Conservation (phyloP, 64 coral and sea anemone genomes). For the Actinia equina region DNA sequence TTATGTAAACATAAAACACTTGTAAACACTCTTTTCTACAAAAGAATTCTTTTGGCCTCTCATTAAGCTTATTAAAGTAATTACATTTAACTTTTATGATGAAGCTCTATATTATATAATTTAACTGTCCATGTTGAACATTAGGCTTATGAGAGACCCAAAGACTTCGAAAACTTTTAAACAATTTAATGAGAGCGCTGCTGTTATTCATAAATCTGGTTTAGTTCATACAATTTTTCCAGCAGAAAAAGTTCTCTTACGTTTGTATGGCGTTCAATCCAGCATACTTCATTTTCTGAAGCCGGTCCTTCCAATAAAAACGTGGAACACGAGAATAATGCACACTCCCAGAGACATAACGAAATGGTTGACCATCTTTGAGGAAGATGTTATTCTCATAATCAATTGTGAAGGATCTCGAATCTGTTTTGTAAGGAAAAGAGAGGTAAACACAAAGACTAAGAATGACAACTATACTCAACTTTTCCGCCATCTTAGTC, state of each 20-base stretch:
- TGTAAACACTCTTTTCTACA: no score
- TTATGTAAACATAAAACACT: not conserved
- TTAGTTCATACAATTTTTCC: no score
- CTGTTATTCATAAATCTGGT: no score
- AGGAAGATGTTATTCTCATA: conserved; percentile 75
- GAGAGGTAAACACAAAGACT: not conserved
- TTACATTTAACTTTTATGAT: no score
- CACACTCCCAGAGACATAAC: conserved; percentile 90
- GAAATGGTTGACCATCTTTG: conserved; percentile 93
- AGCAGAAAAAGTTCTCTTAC: conserved; percentile 28
- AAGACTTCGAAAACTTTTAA: not conserved
- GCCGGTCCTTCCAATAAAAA: conserved; percentile 79
- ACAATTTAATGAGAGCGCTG: not conserved
- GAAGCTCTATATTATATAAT: no score
- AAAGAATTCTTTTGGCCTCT: no score
- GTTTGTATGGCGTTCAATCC: conserved; percentile 84
- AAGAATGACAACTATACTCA: not conserved
- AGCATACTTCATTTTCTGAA: conserved; percentile 73
- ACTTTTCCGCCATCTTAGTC: not conserved
- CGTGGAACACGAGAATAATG: conserved; percentile 87
- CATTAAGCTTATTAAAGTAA: no score
- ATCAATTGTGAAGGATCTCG: conserved; percentile 89
- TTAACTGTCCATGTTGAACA: no score
- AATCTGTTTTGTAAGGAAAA: not conserved
- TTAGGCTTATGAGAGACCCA: not conserved